These are phyloP conservation scores for Palaemon carinicauda DNA, from an alignment of 1,140 invertebrate species.

Conservation along the genomic window DNA sequence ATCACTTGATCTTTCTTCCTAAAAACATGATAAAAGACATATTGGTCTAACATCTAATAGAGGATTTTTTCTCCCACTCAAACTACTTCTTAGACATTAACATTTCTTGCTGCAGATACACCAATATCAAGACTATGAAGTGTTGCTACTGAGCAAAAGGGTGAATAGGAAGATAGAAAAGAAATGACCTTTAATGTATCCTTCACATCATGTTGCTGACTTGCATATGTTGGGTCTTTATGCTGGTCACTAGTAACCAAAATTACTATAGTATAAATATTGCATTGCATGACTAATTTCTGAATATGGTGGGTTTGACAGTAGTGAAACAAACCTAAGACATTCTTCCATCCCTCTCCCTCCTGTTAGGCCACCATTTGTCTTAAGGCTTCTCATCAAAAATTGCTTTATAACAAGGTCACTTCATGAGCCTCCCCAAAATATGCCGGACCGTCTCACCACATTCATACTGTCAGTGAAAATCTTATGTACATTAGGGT, in stretches of 20 bases:
- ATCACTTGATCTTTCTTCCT: constrained; percentile 7
- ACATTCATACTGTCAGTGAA: too few relatives aligned
- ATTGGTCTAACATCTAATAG: neutral
- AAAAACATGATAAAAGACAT: neutral
- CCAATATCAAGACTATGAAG: neutral
- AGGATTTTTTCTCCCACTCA: neutral
- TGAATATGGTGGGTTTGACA: neutral
- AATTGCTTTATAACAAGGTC: neutral
- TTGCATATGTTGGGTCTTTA: neutral
- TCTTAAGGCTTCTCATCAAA: neutral
- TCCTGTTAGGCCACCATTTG: neutral
- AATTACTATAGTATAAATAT: neutral
- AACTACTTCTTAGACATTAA: neutral
- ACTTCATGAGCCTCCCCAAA: neutral
- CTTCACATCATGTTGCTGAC: neutral
- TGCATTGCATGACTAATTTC: neutral
- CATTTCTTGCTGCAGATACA: neutral
- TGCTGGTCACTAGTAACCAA: neutral
- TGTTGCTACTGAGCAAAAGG: too few relatives aligned
- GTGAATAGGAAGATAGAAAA: neutral
- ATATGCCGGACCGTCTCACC: too few relatives aligned
- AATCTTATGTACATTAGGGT: too few relatives aligned
- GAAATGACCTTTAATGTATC: neutral
- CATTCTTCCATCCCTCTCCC: neutral
- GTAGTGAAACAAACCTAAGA: neutral